Conservation (phyloP, 2,113 vertebrate genomes). For the Tringa solitaria region DNA sequence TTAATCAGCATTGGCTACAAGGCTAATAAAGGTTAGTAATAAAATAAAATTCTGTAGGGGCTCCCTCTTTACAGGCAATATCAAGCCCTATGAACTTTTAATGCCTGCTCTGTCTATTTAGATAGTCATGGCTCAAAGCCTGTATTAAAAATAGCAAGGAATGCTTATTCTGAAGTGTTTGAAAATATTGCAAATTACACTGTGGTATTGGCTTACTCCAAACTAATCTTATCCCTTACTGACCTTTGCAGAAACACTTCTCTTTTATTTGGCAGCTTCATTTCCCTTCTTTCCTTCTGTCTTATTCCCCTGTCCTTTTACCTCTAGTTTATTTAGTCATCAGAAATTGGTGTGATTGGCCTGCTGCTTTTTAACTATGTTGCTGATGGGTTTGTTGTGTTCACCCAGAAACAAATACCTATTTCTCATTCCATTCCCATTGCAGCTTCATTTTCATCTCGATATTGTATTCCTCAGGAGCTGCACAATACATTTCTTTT, state of each 20-base stretch:
- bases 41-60: conserved; percentile 72
- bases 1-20: conserved; percentile 69
- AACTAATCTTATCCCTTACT: conserved; percentile 68
- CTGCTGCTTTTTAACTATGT: conserved; percentile 33
- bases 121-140: conserved; percentile 73
- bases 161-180: conserved; percentile 73
- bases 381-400: conserved; percentile 43
- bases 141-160: conserved; percentile 70
- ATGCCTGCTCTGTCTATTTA: conserved; percentile 71
- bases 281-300: conserved; percentile 62
- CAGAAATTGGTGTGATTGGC: conserved; percentile 28
- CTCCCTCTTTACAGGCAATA: conserved; percentile 69
- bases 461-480: conserved; percentile 65
- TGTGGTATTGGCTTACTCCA: conserved; percentile 56
- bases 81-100: conserved; percentile 76
- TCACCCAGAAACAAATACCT: conserved; percentile 56
- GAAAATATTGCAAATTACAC: conserved; percentile 75
- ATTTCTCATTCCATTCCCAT: conserved; percentile 73
- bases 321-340: conserved; percentile 70
- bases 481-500: conserved; percentile 57
- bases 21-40: conserved; percentile 75
- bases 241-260: conserved; percentile 72
- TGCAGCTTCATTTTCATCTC: conserved; percentile 69
- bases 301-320: conserved; percentile 61
- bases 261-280: conserved; percentile 73